Evolutionary conservation across 1,140 invertebrate genomes (phyloP).

Genomic region (Zaprionus nigranus): DNA sequence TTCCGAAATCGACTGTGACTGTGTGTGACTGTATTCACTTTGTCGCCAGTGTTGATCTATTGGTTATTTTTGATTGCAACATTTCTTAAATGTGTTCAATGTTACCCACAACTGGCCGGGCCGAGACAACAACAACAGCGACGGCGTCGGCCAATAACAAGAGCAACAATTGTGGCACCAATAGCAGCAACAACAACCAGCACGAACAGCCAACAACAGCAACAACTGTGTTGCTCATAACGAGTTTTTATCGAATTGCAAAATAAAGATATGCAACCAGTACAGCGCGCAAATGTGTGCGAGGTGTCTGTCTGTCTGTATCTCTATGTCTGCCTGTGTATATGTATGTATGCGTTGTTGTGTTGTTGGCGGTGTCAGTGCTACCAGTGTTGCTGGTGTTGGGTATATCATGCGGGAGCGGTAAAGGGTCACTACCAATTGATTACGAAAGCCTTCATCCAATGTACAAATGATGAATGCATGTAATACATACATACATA

Average conservation of each 20-base stretch:
- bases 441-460: conserved; percentile 45
- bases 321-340: conserved; percentile 26
- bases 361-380: conserved; percentile 12
- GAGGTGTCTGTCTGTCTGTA: conserved; percentile 39
- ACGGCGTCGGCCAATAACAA: conserved; percentile 70
- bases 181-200: conserved; percentile 61
- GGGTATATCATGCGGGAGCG: conserved; percentile 43
- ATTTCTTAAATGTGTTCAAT: conserved; percentile 82
- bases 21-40: conserved; percentile 24
- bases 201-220: conserved; percentile 57
- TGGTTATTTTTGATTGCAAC: conserved; percentile 78
- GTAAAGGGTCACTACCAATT: conserved; percentile 49
- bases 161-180: conserved; percentile 82
- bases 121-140: conserved; percentile 32
- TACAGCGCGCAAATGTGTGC: conserved; percentile 48
- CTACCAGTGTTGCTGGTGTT: conserved; percentile 14
- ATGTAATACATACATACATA: neutral
- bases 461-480: conserved; percentile 22
- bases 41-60: conserved; percentile 76
- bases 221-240: conserved; percentile 73
- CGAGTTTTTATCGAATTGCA: conserved; percentile 82
- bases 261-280: conserved; percentile 74
- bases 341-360: conserved; percentile 21
- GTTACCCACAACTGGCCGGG: conserved; percentile 72
- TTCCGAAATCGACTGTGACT: neutral